Conservation (phyloP, 2,888 invertebrate species). For the Cancer borealis region DNA sequence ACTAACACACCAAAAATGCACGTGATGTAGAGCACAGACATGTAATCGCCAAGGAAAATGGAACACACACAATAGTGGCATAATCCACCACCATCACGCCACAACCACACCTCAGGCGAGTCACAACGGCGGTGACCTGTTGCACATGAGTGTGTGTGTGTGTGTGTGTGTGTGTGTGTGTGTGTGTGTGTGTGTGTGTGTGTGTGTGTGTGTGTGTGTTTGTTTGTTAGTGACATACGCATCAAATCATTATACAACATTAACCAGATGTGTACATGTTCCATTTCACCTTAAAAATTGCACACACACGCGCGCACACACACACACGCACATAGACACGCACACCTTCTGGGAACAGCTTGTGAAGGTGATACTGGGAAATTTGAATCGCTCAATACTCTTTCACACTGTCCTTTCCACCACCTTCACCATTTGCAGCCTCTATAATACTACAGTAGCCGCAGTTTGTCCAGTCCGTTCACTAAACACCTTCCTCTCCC, state of each 20-base stretch:
- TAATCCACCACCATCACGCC: background rate
- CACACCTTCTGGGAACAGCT: conserved; percentile 33
- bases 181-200: conserved; percentile 57
- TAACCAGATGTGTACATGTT: background rate
- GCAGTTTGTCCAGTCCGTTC: background rate
- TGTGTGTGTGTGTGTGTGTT: conserved; percentile 56
- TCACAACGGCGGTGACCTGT: background rate
- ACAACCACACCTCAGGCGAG: background rate
- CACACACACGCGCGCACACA: conserved; percentile 23
- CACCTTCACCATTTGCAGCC: background rate
- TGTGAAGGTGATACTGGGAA: conserved; percentile 31
- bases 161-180: conserved; percentile 51
- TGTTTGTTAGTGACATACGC: conserved; percentile 5
- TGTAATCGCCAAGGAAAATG: background rate
- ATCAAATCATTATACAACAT: background rate
- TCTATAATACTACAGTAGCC: too few species aligned
- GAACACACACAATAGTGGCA: background rate
- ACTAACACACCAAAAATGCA: background rate
- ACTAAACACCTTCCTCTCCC: background rate
- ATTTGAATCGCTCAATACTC: conserved; percentile 57
- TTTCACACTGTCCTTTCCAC: background rate
- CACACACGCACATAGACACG: conserved; percentile 46
- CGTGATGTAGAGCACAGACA: background rate
- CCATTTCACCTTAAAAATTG: background rate
- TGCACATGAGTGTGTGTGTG: background rate